Evolutionary conservation across 2,888 invertebrate species (phyloP).

Genomic region (Drosophila nr. fundita): DNA sequence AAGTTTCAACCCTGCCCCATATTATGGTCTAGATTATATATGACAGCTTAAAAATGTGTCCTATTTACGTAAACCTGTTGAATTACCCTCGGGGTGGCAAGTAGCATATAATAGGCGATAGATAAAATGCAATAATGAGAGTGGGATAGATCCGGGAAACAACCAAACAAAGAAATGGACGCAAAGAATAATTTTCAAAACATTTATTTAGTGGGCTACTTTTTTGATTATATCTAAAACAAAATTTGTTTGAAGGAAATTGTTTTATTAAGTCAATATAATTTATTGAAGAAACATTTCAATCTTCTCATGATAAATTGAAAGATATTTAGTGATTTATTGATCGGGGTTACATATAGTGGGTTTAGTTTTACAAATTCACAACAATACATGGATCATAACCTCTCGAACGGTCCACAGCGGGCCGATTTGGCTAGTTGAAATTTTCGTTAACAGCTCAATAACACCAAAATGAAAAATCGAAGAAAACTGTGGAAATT

Average conservation of each 20-base stretch:
- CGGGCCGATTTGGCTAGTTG: slow-evolving; percentile 11
- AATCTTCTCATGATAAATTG: neutral
- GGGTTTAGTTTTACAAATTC: slow-evolving; percentile 2
- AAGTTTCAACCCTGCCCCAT: neutral
- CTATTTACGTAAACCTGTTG: neutral
- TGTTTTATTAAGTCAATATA: neutral
- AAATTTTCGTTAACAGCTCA: slow-evolving; percentile 49
- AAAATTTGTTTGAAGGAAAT: neutral
- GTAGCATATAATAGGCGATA: slow-evolving; percentile 7
- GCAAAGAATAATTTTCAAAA: neutral
- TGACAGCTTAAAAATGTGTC: neutral
- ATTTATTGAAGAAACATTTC: neutral
- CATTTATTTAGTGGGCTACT: neutral
- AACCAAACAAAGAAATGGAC: neutral
- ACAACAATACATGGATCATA: slow-evolving; percentile 2
- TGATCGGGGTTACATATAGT: slow-evolving; percentile 12
- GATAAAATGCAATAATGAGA: slow-evolving; percentile 1
- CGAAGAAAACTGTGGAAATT: slow-evolving; percentile 9
- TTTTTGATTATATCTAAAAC: neutral
- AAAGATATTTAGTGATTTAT: slow-evolving; percentile 12
- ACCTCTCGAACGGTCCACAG: slow-evolving; percentile 1
- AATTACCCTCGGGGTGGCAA: neutral
- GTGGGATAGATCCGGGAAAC: slow-evolving; percentile 3
- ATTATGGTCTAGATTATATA: neutral
- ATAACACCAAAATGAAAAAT: slow-evolving; percentile 17